Conservation (phyloP, 2,797 vertebrate genomes). For the Vireo griseus region DNA sequence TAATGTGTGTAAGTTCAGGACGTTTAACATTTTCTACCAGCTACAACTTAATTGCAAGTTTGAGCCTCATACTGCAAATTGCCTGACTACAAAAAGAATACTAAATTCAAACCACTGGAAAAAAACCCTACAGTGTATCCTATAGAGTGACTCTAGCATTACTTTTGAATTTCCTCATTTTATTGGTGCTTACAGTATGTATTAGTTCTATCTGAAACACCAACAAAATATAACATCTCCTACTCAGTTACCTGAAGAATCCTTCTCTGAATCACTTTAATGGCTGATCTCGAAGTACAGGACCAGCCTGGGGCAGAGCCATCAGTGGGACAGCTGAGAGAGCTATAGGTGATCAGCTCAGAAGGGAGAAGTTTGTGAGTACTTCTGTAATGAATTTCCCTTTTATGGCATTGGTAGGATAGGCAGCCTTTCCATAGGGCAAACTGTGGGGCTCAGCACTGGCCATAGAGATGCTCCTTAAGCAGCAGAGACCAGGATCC, state of each 20-base stretch:
- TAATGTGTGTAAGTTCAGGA: constrained; percentile 12
- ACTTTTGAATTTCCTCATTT: neutral
- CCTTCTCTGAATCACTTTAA: neutral
- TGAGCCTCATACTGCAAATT: neutral
- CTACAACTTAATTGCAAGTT: neutral
- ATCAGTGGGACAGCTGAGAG: neutral
- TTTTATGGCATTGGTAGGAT: neutral
- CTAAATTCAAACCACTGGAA: neutral
- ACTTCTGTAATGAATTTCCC: neutral
- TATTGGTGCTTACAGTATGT: neutral
- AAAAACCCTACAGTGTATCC: neutral
- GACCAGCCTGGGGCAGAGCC: neutral
- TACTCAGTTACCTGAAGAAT: neutral
- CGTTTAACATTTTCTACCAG: constrained; percentile 5
- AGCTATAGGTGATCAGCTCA: neutral
- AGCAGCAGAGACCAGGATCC: neutral
- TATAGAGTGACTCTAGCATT: neutral
- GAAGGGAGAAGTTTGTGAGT: neutral
- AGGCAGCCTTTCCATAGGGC: neutral
- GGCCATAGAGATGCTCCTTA: neutral
- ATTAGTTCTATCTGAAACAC: neutral
- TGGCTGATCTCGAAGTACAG: rapidly evolving
- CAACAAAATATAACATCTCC: neutral
- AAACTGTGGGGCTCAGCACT: neutral
- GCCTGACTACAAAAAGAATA: neutral